A percentile compares a stretch with the other conserved stretches of the same genome.
phyloP scores from a whole-genome alignment of 2,888 invertebrate genomes.

The Oxystoma pomonae region DNA sequence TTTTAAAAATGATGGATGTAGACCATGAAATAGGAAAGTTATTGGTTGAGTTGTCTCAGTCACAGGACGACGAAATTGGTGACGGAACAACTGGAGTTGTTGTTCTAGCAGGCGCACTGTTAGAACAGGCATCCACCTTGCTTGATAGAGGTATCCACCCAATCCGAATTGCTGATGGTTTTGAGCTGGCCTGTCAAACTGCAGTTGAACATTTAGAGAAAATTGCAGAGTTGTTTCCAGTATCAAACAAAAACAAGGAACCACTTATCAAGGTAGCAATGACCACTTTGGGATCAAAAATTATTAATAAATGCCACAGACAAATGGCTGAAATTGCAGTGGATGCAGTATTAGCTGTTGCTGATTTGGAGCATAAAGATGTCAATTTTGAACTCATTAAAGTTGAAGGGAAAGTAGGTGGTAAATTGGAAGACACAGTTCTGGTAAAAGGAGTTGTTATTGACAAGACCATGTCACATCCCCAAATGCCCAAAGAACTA shows the following conservation, averaged over 20 bases:
- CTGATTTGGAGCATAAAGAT: slow-evolving; percentile 88
- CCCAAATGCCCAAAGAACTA: slow-evolving; percentile 96
- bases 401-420: slow-evolving; percentile 96
- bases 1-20: slow-evolving; percentile 97
- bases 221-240: slow-evolving; percentile 86
- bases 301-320: slow-evolving; percentile 93
- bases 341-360: slow-evolving; percentile 92
- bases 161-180: slow-evolving; percentile 97
- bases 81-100: slow-evolving; percentile 99
- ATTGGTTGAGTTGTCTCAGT: slow-evolving; percentile 96
- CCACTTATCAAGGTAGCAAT: slow-evolving; percentile 91
- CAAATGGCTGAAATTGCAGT: slow-evolving; percentile 99
- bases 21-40: slow-evolving; percentile 98
- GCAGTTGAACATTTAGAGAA: slow-evolving; percentile 82
- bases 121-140: slow-evolving; percentile 91
- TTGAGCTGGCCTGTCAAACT: slow-evolving; percentile 90
- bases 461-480: slow-evolving; percentile 98
- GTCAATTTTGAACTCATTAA: slow-evolving; percentile 99
- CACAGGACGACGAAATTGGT: slow-evolving; percentile 96
- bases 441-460: slow-evolving; percentile 95
- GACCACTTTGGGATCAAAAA: slow-evolving; percentile 98
- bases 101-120: slow-evolving; percentile 75
- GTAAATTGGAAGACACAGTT: slow-evolving; percentile 93
- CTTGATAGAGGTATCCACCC: slow-evolving; percentile 98
- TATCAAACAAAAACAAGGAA: slow-evolving; percentile 78